A percentile compares a stretch with the other conserved stretches of the same genome.
Evolutionary conservation across 2,113 vertebrate species (phyloP).

Genomic region (Beaufortia kweichowensis): DNA sequence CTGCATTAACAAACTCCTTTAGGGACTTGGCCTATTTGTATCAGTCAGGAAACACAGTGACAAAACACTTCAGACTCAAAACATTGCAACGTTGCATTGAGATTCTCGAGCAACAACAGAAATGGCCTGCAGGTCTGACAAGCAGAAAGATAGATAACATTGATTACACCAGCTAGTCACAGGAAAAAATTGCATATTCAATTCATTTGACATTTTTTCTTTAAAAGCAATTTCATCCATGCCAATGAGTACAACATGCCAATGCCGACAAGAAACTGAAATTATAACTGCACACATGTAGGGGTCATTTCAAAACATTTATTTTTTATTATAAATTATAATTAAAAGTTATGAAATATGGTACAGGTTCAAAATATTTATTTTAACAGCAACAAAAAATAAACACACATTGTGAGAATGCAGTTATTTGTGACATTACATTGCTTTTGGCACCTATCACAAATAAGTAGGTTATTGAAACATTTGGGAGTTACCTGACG

Average conservation of each 20-base stretch:
- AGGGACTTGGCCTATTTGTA: constrained; percentile 51
- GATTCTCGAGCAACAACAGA: constrained; percentile 54
- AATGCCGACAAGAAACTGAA: not conserved
- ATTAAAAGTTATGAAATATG: constrained; percentile 9
- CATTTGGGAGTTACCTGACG: not conserved
- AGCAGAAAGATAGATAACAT: constrained; percentile 58
- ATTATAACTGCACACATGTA: not conserved
- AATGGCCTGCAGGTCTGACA: constrained; percentile 41
- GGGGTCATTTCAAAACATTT: not conserved
- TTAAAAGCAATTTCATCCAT: constrained; percentile 44
- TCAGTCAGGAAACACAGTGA: constrained; percentile 48
- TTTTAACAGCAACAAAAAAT: constrained; percentile 9
- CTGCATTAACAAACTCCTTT: constrained; percentile 49
- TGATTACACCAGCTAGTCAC: constrained; percentile 56
- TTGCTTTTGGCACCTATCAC: constrained; percentile 6
- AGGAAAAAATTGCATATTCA: constrained; percentile 47
- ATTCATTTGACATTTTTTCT: constrained; percentile 52
- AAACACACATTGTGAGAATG: not conserved
- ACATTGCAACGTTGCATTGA: constrained; percentile 42
- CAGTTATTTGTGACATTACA: not conserved
- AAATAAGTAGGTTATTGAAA: not conserved
- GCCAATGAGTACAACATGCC: not conserved
- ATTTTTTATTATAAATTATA: constrained; percentile 28
- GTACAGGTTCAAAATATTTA: not conserved
- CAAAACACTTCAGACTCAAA: constrained; percentile 39